Evolutionary conservation across 2,113 vertebrate genomes (phyloP).

Genomic region (Pangasianodon gigas): DNA sequence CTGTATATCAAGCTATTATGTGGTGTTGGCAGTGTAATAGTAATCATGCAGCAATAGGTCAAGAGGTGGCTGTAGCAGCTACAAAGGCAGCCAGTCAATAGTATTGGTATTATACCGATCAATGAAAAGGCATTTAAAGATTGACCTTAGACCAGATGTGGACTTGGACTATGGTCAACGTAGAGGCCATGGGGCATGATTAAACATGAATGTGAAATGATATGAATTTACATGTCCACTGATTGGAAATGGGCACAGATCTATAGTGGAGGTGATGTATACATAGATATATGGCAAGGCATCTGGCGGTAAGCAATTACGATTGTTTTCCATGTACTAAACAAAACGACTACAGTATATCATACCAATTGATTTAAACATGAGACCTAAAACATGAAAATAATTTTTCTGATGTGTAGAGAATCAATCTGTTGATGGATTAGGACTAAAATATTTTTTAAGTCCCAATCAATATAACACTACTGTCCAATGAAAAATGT

Average conservation of each 20-base stretch:
- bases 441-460: neutral
- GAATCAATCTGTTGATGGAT: neutral
- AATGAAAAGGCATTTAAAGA: conserved; percentile 55
- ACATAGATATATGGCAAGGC: neutral
- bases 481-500: neutral
- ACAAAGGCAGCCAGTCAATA: conserved; percentile 54
- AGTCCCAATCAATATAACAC: neutral
- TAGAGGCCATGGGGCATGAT: conserved; percentile 34
- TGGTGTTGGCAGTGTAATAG: conserved; percentile 45
- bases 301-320: neutral
- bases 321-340: neutral
- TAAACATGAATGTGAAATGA: conserved; percentile 35
- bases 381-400: neutral
- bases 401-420: neutral
- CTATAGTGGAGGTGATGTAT: neutral
- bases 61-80: conserved; percentile 49
- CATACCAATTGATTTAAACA: neutral
- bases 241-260: conserved; percentile 34
- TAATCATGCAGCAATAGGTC: conserved; percentile 50
- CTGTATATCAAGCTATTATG: conserved; percentile 48
- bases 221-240: conserved; percentile 30
- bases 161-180: conserved; percentile 45
- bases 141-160: conserved; percentile 58
- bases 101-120: conserved; percentile 49
- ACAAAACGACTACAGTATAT: neutral